Evolutionary conservation across 2,888 invertebrate genomes (phyloP).

Genomic region (Galerucella calmariensis): DNA sequence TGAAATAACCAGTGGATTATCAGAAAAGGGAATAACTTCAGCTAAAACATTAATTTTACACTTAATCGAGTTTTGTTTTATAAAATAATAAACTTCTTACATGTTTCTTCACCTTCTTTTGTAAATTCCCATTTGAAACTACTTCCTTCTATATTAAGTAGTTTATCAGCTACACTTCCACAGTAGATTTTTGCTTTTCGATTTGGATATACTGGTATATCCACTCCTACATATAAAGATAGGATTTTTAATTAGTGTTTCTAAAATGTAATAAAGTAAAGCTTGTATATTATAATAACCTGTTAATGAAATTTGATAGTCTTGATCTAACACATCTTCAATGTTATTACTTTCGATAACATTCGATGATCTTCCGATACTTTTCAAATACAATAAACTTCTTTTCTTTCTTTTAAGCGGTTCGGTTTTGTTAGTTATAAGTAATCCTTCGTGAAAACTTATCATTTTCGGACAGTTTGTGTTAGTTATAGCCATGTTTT

Average conservation of each 20-base stretch:
- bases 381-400: conserved; percentile 52
- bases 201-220: conserved; percentile 48
- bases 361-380: conserved; percentile 36
- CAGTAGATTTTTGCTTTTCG: conserved; percentile 49
- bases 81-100: conserved; percentile 36
- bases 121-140: conserved; percentile 49
- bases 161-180: conserved; percentile 39
- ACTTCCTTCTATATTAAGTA: conserved; percentile 39
- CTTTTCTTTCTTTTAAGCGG: conserved; percentile 50
- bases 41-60: conserved; percentile 38
- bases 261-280: too few species aligned
- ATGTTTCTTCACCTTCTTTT: conserved; percentile 40
- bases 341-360: conserved; percentile 47
- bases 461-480: conserved; percentile 46
- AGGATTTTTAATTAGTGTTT: too few species aligned
- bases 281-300: conserved; percentile 30
- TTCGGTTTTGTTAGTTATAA: conserved; percentile 49
- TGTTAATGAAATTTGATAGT: conserved; percentile 42
- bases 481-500: conserved; percentile 33
- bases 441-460: conserved; percentile 45
- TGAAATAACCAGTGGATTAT: conserved; percentile 55
- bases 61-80: neutral
- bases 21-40: conserved; percentile 46
- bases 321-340: conserved; percentile 50
- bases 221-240: conserved; percentile 43